Conservation (phyloP, 1,140 invertebrate genomes). For the Formica exsecta region DNA sequence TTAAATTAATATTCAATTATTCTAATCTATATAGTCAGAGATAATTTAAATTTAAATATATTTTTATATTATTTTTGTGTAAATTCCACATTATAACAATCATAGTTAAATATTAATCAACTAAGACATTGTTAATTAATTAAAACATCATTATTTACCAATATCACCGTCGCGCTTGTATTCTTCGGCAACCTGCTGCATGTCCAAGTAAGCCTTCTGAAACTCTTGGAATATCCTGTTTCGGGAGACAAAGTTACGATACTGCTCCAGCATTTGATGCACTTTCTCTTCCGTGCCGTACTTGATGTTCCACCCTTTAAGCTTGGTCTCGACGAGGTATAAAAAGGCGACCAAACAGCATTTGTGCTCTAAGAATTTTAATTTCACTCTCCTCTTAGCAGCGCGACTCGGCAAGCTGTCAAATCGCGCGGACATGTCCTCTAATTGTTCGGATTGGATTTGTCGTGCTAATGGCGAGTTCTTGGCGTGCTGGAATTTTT, state of each 20-base stretch:
- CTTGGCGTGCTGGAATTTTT: slow-evolving; percentile 91
- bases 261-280: slow-evolving; percentile 94
- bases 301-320: slow-evolving; percentile 95
- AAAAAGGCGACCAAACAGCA: slow-evolving; percentile 97
- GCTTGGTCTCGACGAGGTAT: slow-evolving; percentile 94
- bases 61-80: neutral
- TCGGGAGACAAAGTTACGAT: slow-evolving; percentile 95
- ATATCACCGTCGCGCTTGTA: slow-evolving; percentile 95
- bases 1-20: neutral
- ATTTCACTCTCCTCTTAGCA: slow-evolving; percentile 91
- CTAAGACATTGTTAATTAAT: neutral
- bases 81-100: neutral
- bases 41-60: neutral
- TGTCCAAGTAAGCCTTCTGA: slow-evolving; percentile 96
- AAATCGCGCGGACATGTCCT: slow-evolving; percentile 92
- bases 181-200: slow-evolving; percentile 96
- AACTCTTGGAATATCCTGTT: slow-evolving; percentile 98
- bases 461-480: slow-evolving; percentile 88
- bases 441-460: slow-evolving; percentile 92
- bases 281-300: slow-evolving; percentile 95
- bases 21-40: neutral
- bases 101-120: slow-evolving; percentile 2
- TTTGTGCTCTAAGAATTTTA: slow-evolving; percentile 97
- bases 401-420: slow-evolving; percentile 90
- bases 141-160: slow-evolving; percentile 85